Percentiles rank a stretch among this genome's conserved stretches.
These are phyloP conservation scores for Nothocercus nigrocapillus DNA, from an alignment of 2,113 vertebrate species.

Conservation along the genomic window DNA sequence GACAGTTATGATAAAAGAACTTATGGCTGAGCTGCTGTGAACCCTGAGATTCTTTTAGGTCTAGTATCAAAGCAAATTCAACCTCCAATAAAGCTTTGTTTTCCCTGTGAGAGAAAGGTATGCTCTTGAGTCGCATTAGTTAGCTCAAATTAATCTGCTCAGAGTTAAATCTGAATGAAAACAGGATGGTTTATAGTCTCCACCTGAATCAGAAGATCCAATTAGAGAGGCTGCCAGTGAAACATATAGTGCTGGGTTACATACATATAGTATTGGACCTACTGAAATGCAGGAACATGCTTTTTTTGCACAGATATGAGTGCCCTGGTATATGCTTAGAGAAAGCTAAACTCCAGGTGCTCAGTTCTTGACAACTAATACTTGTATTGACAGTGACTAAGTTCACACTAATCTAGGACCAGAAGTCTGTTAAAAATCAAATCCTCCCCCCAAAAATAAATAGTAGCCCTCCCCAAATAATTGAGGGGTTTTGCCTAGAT, in stretches of 20 bases:
- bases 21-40: neutral
- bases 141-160: neutral
- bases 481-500: neutral
- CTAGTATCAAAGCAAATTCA: neutral
- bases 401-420: neutral
- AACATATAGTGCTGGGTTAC: neutral
- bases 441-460: neutral
- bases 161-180: neutral
- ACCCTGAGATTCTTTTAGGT: neutral
- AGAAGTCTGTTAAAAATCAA: neutral
- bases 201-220: neutral
- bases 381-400: neutral
- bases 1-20: neutral
- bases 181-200: neutral
- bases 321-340: neutral
- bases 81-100: neutral
- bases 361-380: neutral
- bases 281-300: neutral
- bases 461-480: accelerated
- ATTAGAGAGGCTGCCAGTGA: neutral
- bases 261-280: neutral
- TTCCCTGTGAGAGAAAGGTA: neutral
- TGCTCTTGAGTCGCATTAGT: neutral
- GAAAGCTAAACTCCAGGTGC: neutral
- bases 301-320: neutral